A percentile compares a stretch with the other conserved stretches of the same genome.
These are phyloP conservation scores for Phyllotreta striolata DNA, from an alignment of 2,888 invertebrate genomes.

Conservation along the genomic window DNA sequence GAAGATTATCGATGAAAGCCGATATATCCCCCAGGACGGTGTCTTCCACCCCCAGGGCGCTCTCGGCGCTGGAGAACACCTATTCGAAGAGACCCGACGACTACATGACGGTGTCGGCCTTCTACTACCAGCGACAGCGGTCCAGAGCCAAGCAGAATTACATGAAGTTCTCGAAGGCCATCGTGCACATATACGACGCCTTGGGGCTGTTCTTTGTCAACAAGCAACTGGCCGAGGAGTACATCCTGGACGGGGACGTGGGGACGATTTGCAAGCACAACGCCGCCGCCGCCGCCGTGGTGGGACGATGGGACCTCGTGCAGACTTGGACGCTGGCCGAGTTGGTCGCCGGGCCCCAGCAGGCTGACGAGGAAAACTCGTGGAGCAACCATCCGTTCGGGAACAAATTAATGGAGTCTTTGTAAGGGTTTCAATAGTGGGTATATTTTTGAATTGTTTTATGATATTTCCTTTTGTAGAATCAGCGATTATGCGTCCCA, in stretches of 20 bases:
- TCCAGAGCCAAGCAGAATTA: slow-evolving; percentile 47
- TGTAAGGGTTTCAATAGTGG: slow-evolving; percentile 68
- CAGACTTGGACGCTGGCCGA: slow-evolving; percentile 90
- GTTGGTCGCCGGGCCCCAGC: slow-evolving; percentile 66
- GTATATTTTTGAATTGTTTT: neutral
- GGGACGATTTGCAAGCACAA: slow-evolving; percentile 84
- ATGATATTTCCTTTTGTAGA: slow-evolving; percentile 61
- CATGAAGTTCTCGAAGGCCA: slow-evolving; percentile 64
- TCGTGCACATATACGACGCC: slow-evolving; percentile 78
- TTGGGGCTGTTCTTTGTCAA: slow-evolving; percentile 80
- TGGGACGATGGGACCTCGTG: slow-evolving; percentile 80
- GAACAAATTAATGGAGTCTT: slow-evolving; percentile 80
- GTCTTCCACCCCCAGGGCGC: slow-evolving; percentile 80
- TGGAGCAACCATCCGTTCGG: slow-evolving; percentile 90
- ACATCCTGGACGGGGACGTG: slow-evolving; percentile 70
- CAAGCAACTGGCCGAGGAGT: slow-evolving; percentile 83
- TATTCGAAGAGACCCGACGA: slow-evolving; percentile 55
- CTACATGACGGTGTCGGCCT: slow-evolving; percentile 69
- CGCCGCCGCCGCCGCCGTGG: slow-evolving; percentile 74
- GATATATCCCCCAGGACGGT: slow-evolving; percentile 83
- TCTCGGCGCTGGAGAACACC: slow-evolving; percentile 73
- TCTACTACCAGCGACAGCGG: slow-evolving; percentile 72
- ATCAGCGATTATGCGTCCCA: slow-evolving; percentile 82
- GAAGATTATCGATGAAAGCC: slow-evolving; percentile 73
- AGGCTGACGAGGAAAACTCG: slow-evolving; percentile 72